Base-by-base conservation (phyloP, 2,888 invertebrate species). In the Hemistola chrysoprasaria region DNA sequence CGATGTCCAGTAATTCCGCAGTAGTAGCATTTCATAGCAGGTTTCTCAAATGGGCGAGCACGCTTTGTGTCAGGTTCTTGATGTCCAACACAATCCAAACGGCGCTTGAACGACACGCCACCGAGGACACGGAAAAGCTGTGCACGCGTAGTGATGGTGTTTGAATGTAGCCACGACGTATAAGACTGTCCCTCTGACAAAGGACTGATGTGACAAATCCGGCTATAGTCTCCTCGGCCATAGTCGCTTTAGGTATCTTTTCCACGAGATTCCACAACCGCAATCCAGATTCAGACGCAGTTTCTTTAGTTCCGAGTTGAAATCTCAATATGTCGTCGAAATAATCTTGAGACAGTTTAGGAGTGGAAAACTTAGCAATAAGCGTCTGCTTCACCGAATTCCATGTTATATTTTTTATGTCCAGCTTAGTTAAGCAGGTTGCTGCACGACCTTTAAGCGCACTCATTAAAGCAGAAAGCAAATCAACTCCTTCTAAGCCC, bases 261-360 rank as follows among this genome's bases (percentile, higher is more conserved):
- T 55, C 52, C 0, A 57, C 38, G 1, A 50, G 6, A 20, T 22
- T 27, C 55, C 53, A 57, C 4, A 58, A 8, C 1, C 57, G 42
- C 25, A 49, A 11, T 1, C 43, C 53, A 0, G 56, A 32, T 29
- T 57, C 55, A 11, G 28, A 22, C 0, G 54, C 45, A 0, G 38
- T 47, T 23, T 58, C 53, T 11, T 53, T 50, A 0, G n/a, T 1
- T 1, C 27, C 25, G 0, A 56, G 31, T 40, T 54, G 50, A 28
- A 58, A 58, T n/a, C 34, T 10, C 0, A 59, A n/a, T 0, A 62
- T 38, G 1, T 55, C 36, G 9, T 62, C 54, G 20, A 62, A 61
- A 22, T 59, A 43, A 11, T 64, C 56, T 40, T 62, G 59, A 4
- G 29, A 8, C 5, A 52, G 23, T 36, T 47, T 56, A 0, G 55